Evolutionary conservation across 2,113 vertebrate genomes (phyloP).

Genomic region (Gambusia affinis): DNA sequence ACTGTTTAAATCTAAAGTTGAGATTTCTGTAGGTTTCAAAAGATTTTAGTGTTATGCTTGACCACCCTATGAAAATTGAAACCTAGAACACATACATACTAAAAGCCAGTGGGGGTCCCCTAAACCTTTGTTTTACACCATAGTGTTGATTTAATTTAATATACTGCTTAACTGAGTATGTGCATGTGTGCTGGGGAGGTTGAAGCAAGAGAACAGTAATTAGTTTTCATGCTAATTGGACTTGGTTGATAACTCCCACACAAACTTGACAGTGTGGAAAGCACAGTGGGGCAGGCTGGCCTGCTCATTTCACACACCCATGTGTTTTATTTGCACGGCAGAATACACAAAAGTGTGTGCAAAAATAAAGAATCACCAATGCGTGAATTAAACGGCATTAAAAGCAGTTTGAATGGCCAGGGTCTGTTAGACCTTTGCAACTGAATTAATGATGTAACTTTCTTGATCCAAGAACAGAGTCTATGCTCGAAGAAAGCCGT

Average conservation of each 20-base stretch:
- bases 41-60: constrained; percentile 25
- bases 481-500: no score
- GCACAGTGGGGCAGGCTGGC: constrained; percentile 25
- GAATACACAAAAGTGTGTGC: constrained; percentile 10
- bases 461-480: no score
- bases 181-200: constrained; percentile 24
- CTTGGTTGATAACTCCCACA: constrained; percentile 67
- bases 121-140: constrained; percentile 59
- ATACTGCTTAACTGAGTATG: constrained; percentile 41
- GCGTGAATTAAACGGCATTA: constrained; percentile 22
- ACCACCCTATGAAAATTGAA: constrained; percentile 50
- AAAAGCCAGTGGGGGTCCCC: constrained; percentile 19
- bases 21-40: constrained; percentile 38
- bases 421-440: neutral
- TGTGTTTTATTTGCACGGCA: no score
- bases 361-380: constrained; percentile 1
- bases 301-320: constrained; percentile 23
- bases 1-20: constrained; percentile 41
- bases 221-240: constrained; percentile 74
- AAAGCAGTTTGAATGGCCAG: constrained; percentile 23
- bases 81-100: constrained; percentile 49
- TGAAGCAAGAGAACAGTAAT: constrained; percentile 61
- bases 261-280: constrained; percentile 45
- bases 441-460: no score
- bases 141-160: constrained; percentile 68